These are phyloP conservation scores for Brenthis ino DNA, from an alignment of 2,888 invertebrate genomes.

Conservation along the genomic window DNA sequence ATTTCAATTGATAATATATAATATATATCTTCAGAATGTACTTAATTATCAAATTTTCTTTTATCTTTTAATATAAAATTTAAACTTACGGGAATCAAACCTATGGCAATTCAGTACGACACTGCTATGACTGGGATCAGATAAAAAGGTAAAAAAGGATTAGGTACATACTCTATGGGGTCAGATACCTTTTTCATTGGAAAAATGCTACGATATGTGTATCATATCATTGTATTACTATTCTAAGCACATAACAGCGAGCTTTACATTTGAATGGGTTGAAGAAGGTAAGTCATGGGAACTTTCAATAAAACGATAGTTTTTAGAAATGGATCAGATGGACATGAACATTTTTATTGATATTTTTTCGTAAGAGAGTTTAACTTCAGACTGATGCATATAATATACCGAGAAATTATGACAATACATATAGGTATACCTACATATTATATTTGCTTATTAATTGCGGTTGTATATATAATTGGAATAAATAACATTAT, in stretches of 20 bases:
- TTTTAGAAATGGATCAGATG: conserved; percentile 2
- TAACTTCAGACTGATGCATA: too few species aligned
- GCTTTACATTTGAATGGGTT: conserved; percentile 3
- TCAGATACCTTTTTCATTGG: conserved; percentile 1
- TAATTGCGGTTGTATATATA: too few species aligned
- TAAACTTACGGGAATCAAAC: not conserved
- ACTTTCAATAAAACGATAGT: conserved; percentile 1
- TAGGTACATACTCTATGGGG: too few species aligned
- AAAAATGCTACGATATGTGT: conserved; percentile 1
- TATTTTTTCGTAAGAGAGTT: not conserved
- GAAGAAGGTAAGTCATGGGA: conserved; percentile 9
- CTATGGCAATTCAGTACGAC: not conserved
- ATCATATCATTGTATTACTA: not conserved
- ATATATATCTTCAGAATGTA: too few species aligned
- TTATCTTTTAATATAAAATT: not conserved
- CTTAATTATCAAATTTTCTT: too few species aligned
- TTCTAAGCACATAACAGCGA: not conserved
- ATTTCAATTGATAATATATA: too few species aligned
- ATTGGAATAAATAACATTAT: too few species aligned
- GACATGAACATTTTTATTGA: not conserved
- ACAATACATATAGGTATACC: too few species aligned
- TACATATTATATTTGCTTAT: too few species aligned
- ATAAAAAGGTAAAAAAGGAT: too few species aligned
- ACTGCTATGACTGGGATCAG: not conserved
- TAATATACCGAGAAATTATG: too few species aligned